Evolutionary conservation across 2,113 vertebrate genomes (phyloP), one percentile per base, ranked within the genome.

Genomic region (Cololabis saira): DNA sequence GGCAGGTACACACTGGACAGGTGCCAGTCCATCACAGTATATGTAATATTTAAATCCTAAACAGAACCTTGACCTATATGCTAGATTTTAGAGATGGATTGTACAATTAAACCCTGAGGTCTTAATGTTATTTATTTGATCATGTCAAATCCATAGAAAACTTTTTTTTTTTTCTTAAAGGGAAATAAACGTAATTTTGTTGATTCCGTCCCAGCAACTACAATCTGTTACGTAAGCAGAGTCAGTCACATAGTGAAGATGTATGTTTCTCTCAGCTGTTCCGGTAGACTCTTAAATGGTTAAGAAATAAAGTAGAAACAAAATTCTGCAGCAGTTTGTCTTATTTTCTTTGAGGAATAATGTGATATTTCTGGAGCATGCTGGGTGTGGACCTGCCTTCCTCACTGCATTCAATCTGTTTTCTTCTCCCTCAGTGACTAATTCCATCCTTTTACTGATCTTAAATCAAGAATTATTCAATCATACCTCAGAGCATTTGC

Each of bases 251-350:
- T 42, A 40, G 33, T 37, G 63, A 58, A 70, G 59, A 67, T 78
- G 57, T 64, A 76, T 60, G 43, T 71, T 60, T 79, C 16, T 71
- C 30, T 44, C 53, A 22, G 59, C 56, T 77, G 65, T 79, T 81
- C 54, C 47, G 41, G 1, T n/a, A 81, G 60, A 72, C 50, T 42
- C 53, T n/a, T 56, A 16, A 60, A 61, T 74, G 52, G 67, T 70
- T 44, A 53, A 84, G 60, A 83, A 91, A 89, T 89, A 90, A 90
- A 91, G 63, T 66, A 85, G 73, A 89, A 67, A 82, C 68, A 62
- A 89, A 90, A 80, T 45, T 58, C 74, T 76, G 50, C n/a, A 70
- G 70, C 72, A 72, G 60, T 90, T 77, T 87, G 88, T 90, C 76
- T 76, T 78, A 71, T 90, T 85, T 88, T 81, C 30, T 85, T 61